Conservation (phyloP, 2,113 vertebrate species). For the Dromiciops gliroides region DNA sequence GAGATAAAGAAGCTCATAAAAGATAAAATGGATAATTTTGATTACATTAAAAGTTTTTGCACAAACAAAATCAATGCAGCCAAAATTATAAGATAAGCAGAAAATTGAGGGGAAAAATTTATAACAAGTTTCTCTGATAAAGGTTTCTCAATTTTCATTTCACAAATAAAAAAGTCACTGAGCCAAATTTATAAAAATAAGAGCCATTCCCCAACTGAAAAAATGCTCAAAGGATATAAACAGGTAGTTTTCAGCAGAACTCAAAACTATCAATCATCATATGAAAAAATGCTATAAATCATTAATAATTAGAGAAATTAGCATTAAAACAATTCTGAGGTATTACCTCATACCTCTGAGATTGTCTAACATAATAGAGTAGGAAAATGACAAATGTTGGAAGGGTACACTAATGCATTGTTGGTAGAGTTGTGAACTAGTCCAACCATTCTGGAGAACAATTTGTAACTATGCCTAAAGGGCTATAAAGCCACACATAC, state of each 20-base stretch:
- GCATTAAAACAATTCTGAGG: not conserved
- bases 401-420: not conserved
- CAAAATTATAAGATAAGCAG: not conserved
- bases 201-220: not conserved
- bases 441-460: not conserved
- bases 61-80: not conserved
- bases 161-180: not conserved
- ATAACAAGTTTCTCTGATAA: not conserved
- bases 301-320: not conserved
- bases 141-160: not conserved
- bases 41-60: not conserved
- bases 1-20: not conserved
- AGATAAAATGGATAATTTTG: not conserved
- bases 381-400: not conserved
- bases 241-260: not conserved
- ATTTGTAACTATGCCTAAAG: not conserved
- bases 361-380: not conserved
- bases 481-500: not conserved
- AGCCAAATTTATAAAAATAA: not conserved
- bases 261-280: not conserved
- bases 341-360: not conserved
- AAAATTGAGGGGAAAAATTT: not conserved
- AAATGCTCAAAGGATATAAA: not conserved
- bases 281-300: not conserved
- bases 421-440: not conserved